phyloP scores from a whole-genome alignment of 2,888 invertebrate species.

The Coelogynopora nodosa region DNA sequence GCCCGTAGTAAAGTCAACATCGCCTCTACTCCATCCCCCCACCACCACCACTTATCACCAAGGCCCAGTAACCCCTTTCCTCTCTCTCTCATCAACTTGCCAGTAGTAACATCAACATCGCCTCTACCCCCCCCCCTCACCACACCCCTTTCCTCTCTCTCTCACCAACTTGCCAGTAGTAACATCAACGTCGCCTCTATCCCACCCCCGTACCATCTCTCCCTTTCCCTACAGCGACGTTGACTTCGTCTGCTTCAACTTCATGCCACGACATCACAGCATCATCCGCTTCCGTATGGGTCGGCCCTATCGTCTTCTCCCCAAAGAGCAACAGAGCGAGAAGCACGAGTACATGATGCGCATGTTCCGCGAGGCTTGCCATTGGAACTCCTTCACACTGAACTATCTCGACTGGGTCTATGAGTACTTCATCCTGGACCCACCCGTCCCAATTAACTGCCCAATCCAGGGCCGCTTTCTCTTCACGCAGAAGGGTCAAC shows the following conservation, averaged over 20 bases:
- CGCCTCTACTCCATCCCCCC: too few relatives aligned
- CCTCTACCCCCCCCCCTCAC: too few relatives aligned
- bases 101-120: too few relatives aligned
- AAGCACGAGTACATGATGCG: constrained; percentile 53
- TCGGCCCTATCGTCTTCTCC: constrained; percentile 51
- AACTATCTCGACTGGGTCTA: constrained; percentile 61
- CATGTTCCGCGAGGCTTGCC: constrained; percentile 60
- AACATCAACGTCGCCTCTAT: too few relatives aligned
- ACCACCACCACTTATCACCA: too few relatives aligned
- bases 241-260: constrained; percentile 93
- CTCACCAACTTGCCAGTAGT: too few relatives aligned
- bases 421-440: constrained; percentile 55
- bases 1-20: too few relatives aligned
- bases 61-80: too few relatives aligned
- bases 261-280: constrained; percentile 89
- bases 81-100: too few relatives aligned
- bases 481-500: constrained; percentile 70
- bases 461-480: constrained; percentile 93
- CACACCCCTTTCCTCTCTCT: too few relatives aligned
- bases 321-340: constrained; percentile 49
- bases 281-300: constrained; percentile 74
- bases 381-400: constrained; percentile 61
- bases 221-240: constrained; percentile 71
- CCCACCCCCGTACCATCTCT: too few relatives aligned
- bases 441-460: constrained; percentile 82